phyloP scores from a whole-genome alignment of 2,113 vertebrate species.

The Prochilodus magdalenae region DNA sequence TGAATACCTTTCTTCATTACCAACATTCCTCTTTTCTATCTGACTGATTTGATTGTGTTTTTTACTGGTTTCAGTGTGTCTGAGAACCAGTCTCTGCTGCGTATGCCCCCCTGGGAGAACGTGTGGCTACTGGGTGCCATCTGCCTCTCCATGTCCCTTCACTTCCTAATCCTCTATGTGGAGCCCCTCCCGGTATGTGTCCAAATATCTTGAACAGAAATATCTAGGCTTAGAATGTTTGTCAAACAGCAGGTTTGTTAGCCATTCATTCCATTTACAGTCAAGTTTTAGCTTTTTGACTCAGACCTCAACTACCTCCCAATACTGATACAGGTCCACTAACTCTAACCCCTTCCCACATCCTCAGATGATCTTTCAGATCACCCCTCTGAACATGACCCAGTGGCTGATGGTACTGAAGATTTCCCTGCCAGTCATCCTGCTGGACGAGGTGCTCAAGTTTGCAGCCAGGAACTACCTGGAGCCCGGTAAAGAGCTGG shows the following conservation, averaged over 20 bases:
- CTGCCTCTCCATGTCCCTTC: constrained; percentile 98
- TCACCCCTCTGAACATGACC: constrained; percentile 92
- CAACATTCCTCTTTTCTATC: not conserved
- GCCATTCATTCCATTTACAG: too few species aligned
- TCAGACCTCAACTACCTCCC: too few species aligned
- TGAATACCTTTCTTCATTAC: not conserved
- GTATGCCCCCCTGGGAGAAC: constrained; percentile 99
- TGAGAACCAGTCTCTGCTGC: constrained; percentile 96
- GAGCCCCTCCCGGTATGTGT: constrained; percentile 92
- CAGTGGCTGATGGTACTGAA: constrained; percentile 99
- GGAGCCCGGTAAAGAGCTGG: constrained; percentile 95
- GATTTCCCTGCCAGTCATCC: constrained; percentile 96
- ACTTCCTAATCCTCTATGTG: constrained; percentile 98
- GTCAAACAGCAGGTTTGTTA: too few species aligned
- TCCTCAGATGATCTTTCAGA: constrained; percentile 97
- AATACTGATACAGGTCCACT: too few species aligned
- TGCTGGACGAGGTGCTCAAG: constrained; percentile 96
- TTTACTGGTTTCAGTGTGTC: constrained; percentile 81
- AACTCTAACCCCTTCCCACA: not conserved
- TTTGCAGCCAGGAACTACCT: constrained; percentile 95
- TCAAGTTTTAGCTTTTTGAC: too few species aligned
- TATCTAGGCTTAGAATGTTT: too few species aligned
- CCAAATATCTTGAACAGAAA: too few species aligned
- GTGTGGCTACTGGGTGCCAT: constrained; percentile 98
- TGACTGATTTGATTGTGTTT: not conserved